phyloP scores from a whole-genome alignment of 2,113 vertebrate species.

The Vidua chalybeata region DNA sequence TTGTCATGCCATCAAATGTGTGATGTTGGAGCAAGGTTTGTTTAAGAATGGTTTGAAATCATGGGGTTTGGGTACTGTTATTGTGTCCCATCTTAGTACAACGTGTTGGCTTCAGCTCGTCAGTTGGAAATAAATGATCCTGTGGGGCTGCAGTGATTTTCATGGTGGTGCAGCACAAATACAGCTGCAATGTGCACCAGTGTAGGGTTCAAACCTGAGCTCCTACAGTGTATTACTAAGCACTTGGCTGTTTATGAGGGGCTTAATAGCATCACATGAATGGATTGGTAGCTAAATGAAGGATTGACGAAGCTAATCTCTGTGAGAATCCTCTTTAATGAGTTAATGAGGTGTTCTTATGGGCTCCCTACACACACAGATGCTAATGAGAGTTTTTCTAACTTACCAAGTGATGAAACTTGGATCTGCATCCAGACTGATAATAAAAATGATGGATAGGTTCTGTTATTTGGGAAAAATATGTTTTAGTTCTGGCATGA shows the following conservation, averaged over 20 bases:
- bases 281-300: constrained; percentile 67
- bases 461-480: constrained; percentile 19
- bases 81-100: not conserved
- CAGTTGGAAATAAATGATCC: not conserved
- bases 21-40: not conserved
- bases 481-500: constrained; percentile 4
- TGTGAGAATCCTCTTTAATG: constrained; percentile 68
- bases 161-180: not conserved
- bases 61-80: not conserved
- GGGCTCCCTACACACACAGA: constrained; percentile 45
- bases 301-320: constrained; percentile 67
- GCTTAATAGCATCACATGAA: constrained; percentile 66
- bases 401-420: constrained; percentile 45
- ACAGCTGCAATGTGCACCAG: not conserved
- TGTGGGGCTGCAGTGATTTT: not conserved
- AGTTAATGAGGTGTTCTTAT: constrained; percentile 68
- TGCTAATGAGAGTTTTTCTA: constrained; percentile 56
- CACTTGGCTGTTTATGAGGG: constrained; percentile 40
- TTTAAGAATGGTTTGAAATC: not conserved
- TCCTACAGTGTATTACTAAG: not conserved
- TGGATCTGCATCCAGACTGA: constrained; percentile 27
- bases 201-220: not conserved
- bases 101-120: not conserved
- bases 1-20: not conserved
- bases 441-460: constrained; percentile 46